Base-by-base conservation (phyloP, 30 jellyfish, hydroid and myxozoan species). In the Aurelia coerulea region DNA sequence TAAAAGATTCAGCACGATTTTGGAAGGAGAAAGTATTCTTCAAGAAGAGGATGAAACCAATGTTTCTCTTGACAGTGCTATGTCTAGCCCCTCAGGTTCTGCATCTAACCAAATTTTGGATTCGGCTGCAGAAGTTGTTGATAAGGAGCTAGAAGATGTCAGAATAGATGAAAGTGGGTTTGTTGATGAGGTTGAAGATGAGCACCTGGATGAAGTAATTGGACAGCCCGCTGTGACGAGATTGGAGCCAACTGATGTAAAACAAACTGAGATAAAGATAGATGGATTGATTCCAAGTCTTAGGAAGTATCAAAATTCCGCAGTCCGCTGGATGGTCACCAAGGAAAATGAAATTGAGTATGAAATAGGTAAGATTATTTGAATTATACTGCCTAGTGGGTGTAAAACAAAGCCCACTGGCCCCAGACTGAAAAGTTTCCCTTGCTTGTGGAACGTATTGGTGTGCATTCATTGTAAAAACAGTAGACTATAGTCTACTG, bases 281-380 rank as follows among this genome's bases (percentile, higher is more conserved):
- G 73, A 79, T 41, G 15, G 12, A 1, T 79, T 79, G 79, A 50
- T 79, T n/a, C 89, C 89, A 79, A 37, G 54, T n/a, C 67, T 81
- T 51, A 72, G 91, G 50, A 53, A 51, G 16, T 90, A 64, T 80
- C 98, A 92, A 63, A 73, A 76, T 23, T 81, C 84, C 4, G 98
- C 98, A 7, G 68, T 92, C 31, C 63, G 52, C 37, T 90, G 97
- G 97, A 90, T 90, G 97, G 62, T 90, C 11, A 63, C 68, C 52
- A 82, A 69, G 66, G 97, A 90, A 62, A 90, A 76, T 54, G 91
- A 69, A 54, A 35, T 62, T 13, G 91, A 90, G 39, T 75, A 60
- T 90, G 90, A 73, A 37, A 11, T 69, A 51, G 87, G 93, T 84
- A 81, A 73, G 56, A 6, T 46, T 1, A 6, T 6, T 46, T 5